phyloP scores from a whole-genome alignment of 1,140 invertebrate species.

The Trichomalopsis sarcophagae region DNA sequence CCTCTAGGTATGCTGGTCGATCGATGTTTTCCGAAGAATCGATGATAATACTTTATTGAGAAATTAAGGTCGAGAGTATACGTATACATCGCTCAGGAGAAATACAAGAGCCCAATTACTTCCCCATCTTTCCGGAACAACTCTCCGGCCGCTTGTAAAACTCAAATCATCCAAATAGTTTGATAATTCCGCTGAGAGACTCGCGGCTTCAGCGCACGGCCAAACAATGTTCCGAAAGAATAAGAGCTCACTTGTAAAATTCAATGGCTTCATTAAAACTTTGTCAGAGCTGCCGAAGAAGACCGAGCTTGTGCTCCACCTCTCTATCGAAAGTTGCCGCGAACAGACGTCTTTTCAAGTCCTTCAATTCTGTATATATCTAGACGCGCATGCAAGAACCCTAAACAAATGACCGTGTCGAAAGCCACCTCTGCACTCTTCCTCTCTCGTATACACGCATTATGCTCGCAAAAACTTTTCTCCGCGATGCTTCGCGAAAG shows the following conservation, averaged over 20 bases:
- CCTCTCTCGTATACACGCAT: slow-evolving; percentile 7
- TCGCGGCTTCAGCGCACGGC: background rate
- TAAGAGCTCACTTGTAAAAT: slow-evolving; percentile 60
- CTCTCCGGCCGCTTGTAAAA: background rate
- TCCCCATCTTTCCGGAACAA: background rate
- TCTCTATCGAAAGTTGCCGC: slow-evolving; percentile 19
- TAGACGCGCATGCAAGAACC: background rate
- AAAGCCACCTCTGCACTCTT: slow-evolving; percentile 8
- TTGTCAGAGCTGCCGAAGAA: slow-evolving; percentile 24
- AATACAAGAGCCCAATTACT: background rate
- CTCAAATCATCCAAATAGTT: background rate
- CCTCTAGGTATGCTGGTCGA: too few relatives aligned
- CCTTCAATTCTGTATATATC: slow-evolving; percentile 16
- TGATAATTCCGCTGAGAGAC: slow-evolving; percentile 3
- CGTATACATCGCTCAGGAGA: background rate
- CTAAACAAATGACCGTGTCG: slow-evolving; percentile 50
- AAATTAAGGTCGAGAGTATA: too few relatives aligned
- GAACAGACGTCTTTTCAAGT: slow-evolving; percentile 35
- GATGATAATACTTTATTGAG: too few relatives aligned
- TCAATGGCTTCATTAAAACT: slow-evolving; percentile 58
- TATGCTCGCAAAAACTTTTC: slow-evolving; percentile 23
- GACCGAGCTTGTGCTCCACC: background rate
- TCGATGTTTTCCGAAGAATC: background rate
- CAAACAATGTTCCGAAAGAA: slow-evolving; percentile 26
- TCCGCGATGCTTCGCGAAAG: background rate